Conservation (phyloP, 1,140 invertebrate species). For the Frieseomelitta varia region DNA sequence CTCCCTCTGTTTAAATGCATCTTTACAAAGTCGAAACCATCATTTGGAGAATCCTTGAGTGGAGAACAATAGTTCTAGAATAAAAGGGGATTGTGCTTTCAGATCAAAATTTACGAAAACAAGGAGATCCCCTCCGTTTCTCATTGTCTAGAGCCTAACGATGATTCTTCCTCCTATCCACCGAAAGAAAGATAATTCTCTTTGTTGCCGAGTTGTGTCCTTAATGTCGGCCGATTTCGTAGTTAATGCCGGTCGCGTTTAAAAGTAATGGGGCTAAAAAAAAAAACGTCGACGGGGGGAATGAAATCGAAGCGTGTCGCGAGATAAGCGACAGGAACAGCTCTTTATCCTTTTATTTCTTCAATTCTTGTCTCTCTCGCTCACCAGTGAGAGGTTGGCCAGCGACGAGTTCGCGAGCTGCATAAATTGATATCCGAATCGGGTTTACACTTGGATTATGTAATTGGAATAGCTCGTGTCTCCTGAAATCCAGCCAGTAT, state of each 20-base stretch:
- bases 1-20: too few species aligned
- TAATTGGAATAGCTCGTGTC: not conserved
- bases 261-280: conserved; percentile 23
- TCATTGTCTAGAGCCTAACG: not conserved
- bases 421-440: not conserved
- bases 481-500: not conserved
- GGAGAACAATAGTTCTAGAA: not conserved
- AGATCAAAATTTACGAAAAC: conserved; percentile 10
- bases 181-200: conserved; percentile 13
- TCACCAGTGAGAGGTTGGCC: accelerated
- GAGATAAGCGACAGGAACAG: conserved; percentile 25
- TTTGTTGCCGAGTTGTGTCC: conserved; percentile 11
- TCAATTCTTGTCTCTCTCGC: not conserved
- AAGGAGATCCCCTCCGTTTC: too few species aligned
- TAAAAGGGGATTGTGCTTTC: not conserved
- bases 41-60: not conserved
- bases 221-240: conserved; percentile 18
- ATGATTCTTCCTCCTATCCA: not conserved
- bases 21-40: not conserved
- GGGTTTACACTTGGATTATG: not conserved
- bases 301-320: conserved; percentile 22
- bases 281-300: not conserved
- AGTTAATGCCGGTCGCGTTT: conserved; percentile 17
- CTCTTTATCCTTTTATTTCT: conserved; percentile 27
- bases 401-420: not conserved